phyloP scores from a whole-genome alignment of 2,797 vertebrate species.

The Paramormyrops hopkinsi region DNA sequence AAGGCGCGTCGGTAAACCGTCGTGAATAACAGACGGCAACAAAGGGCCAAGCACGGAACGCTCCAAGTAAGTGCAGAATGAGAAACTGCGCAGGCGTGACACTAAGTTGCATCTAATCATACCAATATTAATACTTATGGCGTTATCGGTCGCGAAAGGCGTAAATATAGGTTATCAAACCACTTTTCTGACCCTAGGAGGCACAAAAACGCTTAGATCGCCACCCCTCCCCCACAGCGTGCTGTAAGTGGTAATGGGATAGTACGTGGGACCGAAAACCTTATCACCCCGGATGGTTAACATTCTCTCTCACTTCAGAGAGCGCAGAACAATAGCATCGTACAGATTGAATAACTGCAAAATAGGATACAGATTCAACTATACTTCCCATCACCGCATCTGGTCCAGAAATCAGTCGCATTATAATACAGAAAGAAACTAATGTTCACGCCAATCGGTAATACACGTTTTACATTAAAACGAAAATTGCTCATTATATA shows the following conservation, averaged over 20 bases:
- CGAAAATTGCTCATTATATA: not conserved
- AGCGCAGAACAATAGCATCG: not conserved
- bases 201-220: not conserved
- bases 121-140: not conserved
- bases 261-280: not conserved
- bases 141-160: not conserved
- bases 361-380: not conserved
- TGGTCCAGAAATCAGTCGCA: not conserved
- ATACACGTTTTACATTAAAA: not conserved
- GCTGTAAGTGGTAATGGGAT: not conserved
- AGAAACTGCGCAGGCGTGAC: conserved; percentile 16
- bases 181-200: not conserved
- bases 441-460: not conserved
- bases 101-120: not conserved
- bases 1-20: conserved; percentile 14
- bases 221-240: not conserved
- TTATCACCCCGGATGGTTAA: not conserved
- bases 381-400: not conserved
- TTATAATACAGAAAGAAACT: not conserved
- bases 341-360: not conserved
- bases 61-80: not conserved
- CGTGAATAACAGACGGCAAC: not conserved
- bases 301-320: not conserved
- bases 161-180: not conserved
- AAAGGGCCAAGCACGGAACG: not conserved